Conservation (phyloP, 2,888 invertebrate genomes). For the Meloe dianella region DNA sequence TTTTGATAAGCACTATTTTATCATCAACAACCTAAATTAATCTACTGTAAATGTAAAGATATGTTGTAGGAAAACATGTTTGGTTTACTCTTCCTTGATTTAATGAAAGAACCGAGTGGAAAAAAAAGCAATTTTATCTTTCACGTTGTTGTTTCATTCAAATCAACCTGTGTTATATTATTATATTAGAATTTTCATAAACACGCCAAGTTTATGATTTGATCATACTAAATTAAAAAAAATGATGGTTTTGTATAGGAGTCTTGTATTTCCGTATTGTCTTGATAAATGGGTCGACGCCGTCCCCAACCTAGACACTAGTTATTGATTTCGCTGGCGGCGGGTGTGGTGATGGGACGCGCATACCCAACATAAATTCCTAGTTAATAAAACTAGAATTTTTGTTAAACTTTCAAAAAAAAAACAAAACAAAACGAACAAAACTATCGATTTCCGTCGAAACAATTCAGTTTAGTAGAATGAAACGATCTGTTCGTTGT, state of each 20-base stretch:
- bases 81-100: too few species aligned
- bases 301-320: slow-evolving; percentile 44
- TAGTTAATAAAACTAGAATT: background rate
- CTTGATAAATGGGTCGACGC: slow-evolving; percentile 38
- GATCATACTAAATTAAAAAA: background rate
- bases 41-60: background rate
- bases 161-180: too few species aligned
- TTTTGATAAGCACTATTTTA: background rate
- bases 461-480: too few species aligned
- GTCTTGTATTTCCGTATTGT: background rate
- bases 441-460: too few species aligned
- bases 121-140: too few species aligned
- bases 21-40: background rate
- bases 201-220: too few species aligned
- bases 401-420: background rate
- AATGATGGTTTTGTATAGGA: background rate
- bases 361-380: background rate
- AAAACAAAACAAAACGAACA: background rate
- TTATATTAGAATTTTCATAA: too few species aligned
- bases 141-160: too few species aligned
- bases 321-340: slow-evolving; percentile 42
- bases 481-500: too few species aligned
- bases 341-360: slow-evolving; percentile 37
- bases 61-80: background rate
- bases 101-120: too few species aligned